Base-by-base conservation (phyloP, 2,888 invertebrate genomes). In the Volucella inanis region DNA sequence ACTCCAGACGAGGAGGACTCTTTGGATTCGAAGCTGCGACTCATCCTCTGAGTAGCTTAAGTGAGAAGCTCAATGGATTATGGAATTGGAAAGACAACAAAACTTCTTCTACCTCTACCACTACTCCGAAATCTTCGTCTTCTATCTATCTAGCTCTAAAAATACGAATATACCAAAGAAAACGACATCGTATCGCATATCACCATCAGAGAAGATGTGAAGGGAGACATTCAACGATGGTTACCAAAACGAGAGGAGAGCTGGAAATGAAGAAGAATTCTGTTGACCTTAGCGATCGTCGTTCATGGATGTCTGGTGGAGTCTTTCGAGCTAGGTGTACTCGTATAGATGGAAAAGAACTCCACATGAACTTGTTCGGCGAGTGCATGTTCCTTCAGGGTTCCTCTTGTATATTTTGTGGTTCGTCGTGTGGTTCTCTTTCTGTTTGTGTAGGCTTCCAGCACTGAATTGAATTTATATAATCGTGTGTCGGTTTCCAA, bases 301-400 rank as follows among this genome's bases (percentile, higher is more conserved):
- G 68, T 67, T 84, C 84, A 18, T 65, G 80, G 74, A 65, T 75
- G 80, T 80, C 79, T 84, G 79, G 76, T 68, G 74, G 38, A 43
- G 61, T 31, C 31, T 31, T 31, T 31, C 0, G 31, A 31, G 31
- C 6, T 31, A 31, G 31, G 31, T 31, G 31, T 31, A 31, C 31
- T 6, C 31, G 31, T 31, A 31, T 6, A 18, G 31, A 10, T 64
- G 57, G 10, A 61, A 62, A 41, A 84, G 67, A 74, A 59, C 80
- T 83, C 74, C 62, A 67, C 83, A 80, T 75, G 80, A 80, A 84
- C 84, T 84, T 84, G 84, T 84, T 84, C 71, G 71, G 59, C 78
- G 55, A 62, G 62, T 78, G 78, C 78, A 83, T 72, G 83, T 78
- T 67, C 72, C 62, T 65, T 52, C 54, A 62, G 62, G 52, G 3